A percentile compares a stretch with the other conserved stretches of the same genome.
Evolutionary conservation across 2,797 vertebrate genomes (phyloP).

Genomic region (Yasuhikotakia modesta): DNA sequence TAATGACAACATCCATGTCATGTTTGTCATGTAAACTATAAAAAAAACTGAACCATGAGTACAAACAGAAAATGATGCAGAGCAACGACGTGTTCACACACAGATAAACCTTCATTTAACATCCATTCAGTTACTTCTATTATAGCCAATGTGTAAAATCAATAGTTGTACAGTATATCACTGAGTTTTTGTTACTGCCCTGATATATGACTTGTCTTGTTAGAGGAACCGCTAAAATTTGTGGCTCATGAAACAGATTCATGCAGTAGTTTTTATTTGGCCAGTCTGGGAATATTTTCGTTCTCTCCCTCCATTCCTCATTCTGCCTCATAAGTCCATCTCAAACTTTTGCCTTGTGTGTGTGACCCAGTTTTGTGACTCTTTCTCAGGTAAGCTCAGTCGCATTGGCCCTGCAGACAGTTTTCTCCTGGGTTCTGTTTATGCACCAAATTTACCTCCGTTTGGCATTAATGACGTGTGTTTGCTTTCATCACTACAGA

Average conservation of each 20-base stretch:
- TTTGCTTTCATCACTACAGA: conserved; percentile 6
- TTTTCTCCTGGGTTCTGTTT: conserved; percentile 39
- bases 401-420: conserved; percentile 29
- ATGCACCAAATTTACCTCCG: conserved; percentile 10
- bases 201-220: not conserved
- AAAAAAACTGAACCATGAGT: not conserved
- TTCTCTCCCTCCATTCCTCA: not conserved
- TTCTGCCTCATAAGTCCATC: conserved; percentile 43
- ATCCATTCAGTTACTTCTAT: not conserved
- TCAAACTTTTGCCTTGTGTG: conserved; percentile 37
- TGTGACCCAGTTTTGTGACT: conserved; percentile 53
- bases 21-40: too few relatives aligned
- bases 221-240: not conserved
- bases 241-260: not conserved
- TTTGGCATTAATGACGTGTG: conserved; percentile 33
- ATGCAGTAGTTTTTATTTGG: not conserved
- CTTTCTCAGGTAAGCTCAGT: conserved; percentile 48
- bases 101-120: not conserved
- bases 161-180: not conserved
- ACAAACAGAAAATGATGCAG: too few relatives aligned
- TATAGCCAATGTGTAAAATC: not conserved
- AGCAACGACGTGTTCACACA: not conserved
- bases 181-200: not conserved
- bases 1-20: too few relatives aligned
- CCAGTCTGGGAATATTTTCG: conserved; percentile 25